Base-by-base conservation (phyloP, 1,140 invertebrate species). In the Drosophila teissieri region DNA sequence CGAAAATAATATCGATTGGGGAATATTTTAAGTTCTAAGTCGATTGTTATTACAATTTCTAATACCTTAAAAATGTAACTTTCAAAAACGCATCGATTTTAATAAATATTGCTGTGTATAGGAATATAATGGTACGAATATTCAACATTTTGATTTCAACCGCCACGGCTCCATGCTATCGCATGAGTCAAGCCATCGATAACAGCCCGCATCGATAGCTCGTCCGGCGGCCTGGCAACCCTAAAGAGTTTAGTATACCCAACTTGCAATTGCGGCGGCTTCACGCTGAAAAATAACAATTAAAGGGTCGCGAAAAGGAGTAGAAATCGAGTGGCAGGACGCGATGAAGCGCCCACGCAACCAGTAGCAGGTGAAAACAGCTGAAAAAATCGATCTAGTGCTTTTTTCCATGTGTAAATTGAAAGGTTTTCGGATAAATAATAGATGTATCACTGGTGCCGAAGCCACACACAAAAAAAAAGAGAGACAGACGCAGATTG, bases 371-470 rank as follows among this genome's bases (percentile, higher is more conserved):
- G 48, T 51, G 24, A 34, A 34, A 17, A 5, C 0, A 34, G 5
- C 7, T 31, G 10, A 1, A n/a, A 0, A 8, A 34, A 17, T 1
- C 2, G 3, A 17, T 17, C 27, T 10, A 10, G n/a, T 14, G 11
- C 3, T 39, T 0, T 4, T 11, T 17, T 51, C 15, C 4, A 34
- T 4, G 4, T n/a, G n/a, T 5, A 11, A 15, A 17, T 11, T 4
- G 4, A 51, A 5, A 3, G 11, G 34, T 36, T 40, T 24, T n/a
- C n/a, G 10, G 34, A 57, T 72, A 56, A 72, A 72, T 70, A 70
- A 70, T 72, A 72, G 34, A 72, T 72, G 46, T 67, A 19, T 22
- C 31, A n/a, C n/a, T 31, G 36, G 65, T 70, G 67, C 51, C 51
- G 67, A 70, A 63, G 67, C 67, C 64, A 70, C 68, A 46, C 51